phyloP scores from a whole-genome alignment of 2,113 vertebrate genomes.

The Neopipo cinnamomea region DNA sequence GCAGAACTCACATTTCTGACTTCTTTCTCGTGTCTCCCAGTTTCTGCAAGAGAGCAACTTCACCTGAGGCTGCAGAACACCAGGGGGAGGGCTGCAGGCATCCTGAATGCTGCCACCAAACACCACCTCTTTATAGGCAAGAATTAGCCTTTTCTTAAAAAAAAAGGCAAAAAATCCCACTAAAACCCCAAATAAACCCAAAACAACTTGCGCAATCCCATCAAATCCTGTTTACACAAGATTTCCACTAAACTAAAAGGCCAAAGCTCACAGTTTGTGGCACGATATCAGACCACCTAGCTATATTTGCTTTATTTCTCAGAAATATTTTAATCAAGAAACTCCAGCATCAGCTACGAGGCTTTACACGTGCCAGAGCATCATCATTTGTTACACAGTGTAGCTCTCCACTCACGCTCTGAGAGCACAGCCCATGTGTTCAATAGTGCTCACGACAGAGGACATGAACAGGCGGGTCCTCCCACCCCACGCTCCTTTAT shows the following conservation, averaged over 20 bases:
- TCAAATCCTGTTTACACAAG: neutral
- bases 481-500: neutral
- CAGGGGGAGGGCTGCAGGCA: neutral
- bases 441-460: neutral
- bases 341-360: neutral
- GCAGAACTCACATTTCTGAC: neutral
- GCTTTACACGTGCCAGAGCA: accelerated
- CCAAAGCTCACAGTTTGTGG: neutral
- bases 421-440: neutral
- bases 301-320: neutral
- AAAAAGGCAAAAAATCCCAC: too few species aligned
- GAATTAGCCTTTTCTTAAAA: neutral
- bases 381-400: neutral
- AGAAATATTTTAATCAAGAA: neutral
- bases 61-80: neutral
- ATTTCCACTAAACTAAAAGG: neutral
- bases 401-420: neutral
- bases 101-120: neutral
- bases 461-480: accelerated
- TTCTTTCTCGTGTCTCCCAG: neutral
- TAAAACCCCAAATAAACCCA: neutral
- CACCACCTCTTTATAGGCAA: neutral
- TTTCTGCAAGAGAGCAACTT: neutral
- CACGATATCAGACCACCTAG: neutral
- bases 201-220: neutral